phyloP scores from a whole-genome alignment of 1,140 invertebrate species.

The Bathynomus jamesi region DNA sequence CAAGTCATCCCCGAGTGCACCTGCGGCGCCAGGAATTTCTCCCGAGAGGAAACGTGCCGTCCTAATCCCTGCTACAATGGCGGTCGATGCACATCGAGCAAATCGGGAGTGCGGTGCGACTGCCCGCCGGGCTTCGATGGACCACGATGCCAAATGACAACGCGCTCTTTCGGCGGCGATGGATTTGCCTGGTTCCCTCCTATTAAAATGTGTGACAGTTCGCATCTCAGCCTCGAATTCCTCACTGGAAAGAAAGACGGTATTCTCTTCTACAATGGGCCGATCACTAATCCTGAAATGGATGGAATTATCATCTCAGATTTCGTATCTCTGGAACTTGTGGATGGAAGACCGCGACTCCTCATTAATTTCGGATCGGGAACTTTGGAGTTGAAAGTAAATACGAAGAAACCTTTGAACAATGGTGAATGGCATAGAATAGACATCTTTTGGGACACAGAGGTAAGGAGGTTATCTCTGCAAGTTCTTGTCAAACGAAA shows the following conservation, averaged over 20 bases:
- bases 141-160: slow-evolving; percentile 90
- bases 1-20: slow-evolving; percentile 77
- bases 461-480: no score
- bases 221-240: slow-evolving; percentile 90
- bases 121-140: slow-evolving; percentile 87
- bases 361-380: slow-evolving; percentile 93
- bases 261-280: slow-evolving; percentile 91
- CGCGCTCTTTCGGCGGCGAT: slow-evolving; percentile 81
- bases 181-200: slow-evolving; percentile 95
- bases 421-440: slow-evolving; percentile 94
- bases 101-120: slow-evolving; percentile 57
- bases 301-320: slow-evolving; percentile 80
- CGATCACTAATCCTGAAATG: slow-evolving; percentile 79
- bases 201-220: slow-evolving; percentile 89
- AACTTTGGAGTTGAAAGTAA: slow-evolving; percentile 76
- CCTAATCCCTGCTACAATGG: slow-evolving; percentile 89
- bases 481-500: no score
- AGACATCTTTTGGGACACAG: slow-evolving; percentile 91
- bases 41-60: slow-evolving; percentile 76
- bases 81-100: slow-evolving; percentile 78
- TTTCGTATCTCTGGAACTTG: slow-evolving; percentile 87
- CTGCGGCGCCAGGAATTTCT: slow-evolving; percentile 83
- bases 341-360: slow-evolving; percentile 78
- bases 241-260: slow-evolving; percentile 83
- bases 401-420: slow-evolving; percentile 65